Evolutionary conservation across 1,140 invertebrate genomes (phyloP), one percentile per base, ranked within the genome.

Genomic region (Bombus haemorrhoidalis): DNA sequence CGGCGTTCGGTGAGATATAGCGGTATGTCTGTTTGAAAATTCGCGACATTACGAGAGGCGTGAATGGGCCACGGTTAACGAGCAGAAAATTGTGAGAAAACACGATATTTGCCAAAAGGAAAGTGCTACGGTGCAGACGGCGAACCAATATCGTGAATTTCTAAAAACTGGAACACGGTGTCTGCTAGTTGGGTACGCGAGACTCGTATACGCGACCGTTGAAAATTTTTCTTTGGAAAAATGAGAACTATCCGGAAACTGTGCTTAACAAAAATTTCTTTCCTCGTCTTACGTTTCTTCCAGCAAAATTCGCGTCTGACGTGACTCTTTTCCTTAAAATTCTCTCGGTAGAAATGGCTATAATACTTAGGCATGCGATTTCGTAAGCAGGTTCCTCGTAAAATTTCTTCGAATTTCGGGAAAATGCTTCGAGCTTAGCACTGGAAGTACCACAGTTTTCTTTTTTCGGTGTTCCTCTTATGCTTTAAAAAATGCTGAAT

Each of bases 121-220:
- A 41, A 41, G 0, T 69, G 9, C 22, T 25, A 25, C 18, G n/a
- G 4, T 32, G 18, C 73, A 25, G 22, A 25, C 39, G 41, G n/a
- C 9, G 9, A 75, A 18, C 47, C 73, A 57, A 57, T 53, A 57
- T 53, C 73, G 47, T 34, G 73, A 75, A 75, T 53, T 75, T 57
- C 47, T 28, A 1, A 22, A 28, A 57, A 25, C 41, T 41, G 39
- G 39, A 41, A 5, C 69, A n/a, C 25, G 28, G 12, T 6, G 37
- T 15, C 69, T 71, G 25, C 25, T 5, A 71, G 68, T 71, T 71
- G 25, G 68, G 13, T 71, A 71, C 5, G 34, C 37, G 22, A 71
- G 10, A 2, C 22, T 39, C 32, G 64, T 6, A 12, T 32, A 64
- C n/a, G n/a, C 28, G n/a, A 5, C 13, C 2, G 66, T 68, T 68